These are phyloP conservation scores for Lasioglossum villosulum DNA, from an alignment of 2,888 invertebrate species.

Conservation along the genomic window DNA sequence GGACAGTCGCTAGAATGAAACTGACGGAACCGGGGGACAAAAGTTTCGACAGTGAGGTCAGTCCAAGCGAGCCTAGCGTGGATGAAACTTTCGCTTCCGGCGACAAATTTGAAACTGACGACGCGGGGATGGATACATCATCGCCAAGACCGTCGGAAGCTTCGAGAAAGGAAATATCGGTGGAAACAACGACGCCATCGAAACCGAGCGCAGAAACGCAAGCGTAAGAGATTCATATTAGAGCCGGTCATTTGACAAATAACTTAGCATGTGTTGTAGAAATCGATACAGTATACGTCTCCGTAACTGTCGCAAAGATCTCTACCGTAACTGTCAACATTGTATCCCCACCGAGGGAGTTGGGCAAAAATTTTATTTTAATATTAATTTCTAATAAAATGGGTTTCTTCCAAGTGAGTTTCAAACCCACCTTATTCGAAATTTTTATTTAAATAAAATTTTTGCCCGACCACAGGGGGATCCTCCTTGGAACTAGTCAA, in stretches of 20 bases:
- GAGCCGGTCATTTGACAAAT: not conserved
- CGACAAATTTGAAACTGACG: not conserved
- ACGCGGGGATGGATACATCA: not conserved
- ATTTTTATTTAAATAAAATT: no score
- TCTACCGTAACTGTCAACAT: no score
- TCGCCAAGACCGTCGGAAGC: not conserved
- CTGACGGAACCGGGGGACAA: not conserved
- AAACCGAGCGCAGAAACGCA: conserved; percentile 29
- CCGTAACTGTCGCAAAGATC: no score
- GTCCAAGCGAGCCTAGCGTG: not conserved
- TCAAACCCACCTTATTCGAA: no score
- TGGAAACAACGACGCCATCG: not conserved
- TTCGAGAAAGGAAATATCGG: not conserved
- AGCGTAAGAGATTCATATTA: conserved; percentile 24
- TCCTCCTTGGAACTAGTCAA: no score
- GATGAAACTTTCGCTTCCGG: not conserved
- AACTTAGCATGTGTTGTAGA: no score
- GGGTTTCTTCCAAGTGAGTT: no score
- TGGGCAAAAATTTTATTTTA: no score
- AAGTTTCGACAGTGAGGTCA: not conserved
- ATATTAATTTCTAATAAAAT: no score
- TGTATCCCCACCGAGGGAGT: no score
- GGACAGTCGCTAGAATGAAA: fast-evolving
- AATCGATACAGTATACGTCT: no score
- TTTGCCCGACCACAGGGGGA: no score